Evolutionary conservation across 92 coral and sea anemone genomes (phyloP).

Genomic region (Virgularia gustaviana): DNA sequence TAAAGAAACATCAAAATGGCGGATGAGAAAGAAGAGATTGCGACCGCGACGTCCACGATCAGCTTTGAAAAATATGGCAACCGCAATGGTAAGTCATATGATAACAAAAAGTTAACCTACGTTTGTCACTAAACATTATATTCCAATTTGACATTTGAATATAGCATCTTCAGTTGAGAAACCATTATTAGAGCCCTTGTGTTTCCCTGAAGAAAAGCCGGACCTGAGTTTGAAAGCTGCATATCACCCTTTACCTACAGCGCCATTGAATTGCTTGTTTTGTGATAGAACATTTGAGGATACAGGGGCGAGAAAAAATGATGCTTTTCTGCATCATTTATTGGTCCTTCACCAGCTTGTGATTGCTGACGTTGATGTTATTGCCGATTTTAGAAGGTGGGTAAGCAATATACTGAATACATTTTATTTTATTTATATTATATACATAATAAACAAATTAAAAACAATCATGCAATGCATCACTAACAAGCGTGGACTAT

Average conservation of each 20-base stretch:
- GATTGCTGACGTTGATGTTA: conserved; percentile 80
- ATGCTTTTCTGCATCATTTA: conserved; percentile 79
- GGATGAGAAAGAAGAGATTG: too few species aligned
- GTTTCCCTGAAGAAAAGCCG: conserved; percentile 31
- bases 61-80: too few species aligned
- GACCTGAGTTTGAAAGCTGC: neutral
- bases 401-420: neutral
- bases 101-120: too few species aligned
- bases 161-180: neutral
- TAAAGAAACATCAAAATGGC: too few species aligned
- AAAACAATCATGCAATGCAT: neutral
- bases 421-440: neutral
- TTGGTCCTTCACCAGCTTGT: conserved; percentile 84
- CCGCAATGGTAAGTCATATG: too few species aligned
- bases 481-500: too few species aligned
- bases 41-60: too few species aligned
- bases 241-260: neutral
- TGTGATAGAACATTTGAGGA: conserved; percentile 82
- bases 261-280: conserved; percentile 61
- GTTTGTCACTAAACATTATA: too few species aligned
- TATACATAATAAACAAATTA: neutral
- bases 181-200: conserved; percentile 25
- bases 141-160: too few species aligned
- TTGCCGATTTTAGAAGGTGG: conserved; percentile 85
- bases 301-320: conserved; percentile 67